Evolutionary conservation across 2,888 invertebrate species (phyloP).

Genomic region (Syritta pipiens): DNA sequence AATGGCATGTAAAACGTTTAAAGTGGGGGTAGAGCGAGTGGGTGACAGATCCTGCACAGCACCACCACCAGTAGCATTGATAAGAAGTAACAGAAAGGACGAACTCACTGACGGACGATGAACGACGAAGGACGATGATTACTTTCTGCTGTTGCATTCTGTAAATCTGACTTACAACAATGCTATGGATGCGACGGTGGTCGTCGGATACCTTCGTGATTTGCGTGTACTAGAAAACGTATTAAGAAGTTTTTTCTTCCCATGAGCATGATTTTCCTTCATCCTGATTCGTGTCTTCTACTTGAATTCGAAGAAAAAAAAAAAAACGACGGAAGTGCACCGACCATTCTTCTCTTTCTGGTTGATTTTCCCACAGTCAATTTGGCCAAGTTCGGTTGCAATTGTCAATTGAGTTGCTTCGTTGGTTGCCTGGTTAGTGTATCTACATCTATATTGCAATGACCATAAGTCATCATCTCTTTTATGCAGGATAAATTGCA

Average conservation of each 20-base stretch:
- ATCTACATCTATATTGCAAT: neutral
- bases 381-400: slow-evolving; percentile 45
- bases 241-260: slow-evolving; percentile 39
- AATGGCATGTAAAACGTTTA: slow-evolving; percentile 65
- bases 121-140: slow-evolving; percentile 41
- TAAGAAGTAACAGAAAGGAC: neutral
- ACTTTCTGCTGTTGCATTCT: slow-evolving; percentile 49
- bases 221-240: slow-evolving; percentile 50
- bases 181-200: neutral
- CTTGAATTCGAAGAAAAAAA: neutral
- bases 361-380: slow-evolving; percentile 52
- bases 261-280: slow-evolving; percentile 29
- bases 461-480: neutral
- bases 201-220: slow-evolving; percentile 44
- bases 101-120: neutral
- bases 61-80: neutral
- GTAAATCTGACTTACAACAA: slow-evolving; percentile 12
- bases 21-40: slow-evolving; percentile 6
- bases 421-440: slow-evolving; percentile 8
- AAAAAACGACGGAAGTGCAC: neutral
- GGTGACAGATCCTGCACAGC: neutral
- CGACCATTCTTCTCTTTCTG: slow-evolving; percentile 42
- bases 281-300: neutral
- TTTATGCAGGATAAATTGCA: slow-evolving; percentile 34
- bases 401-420: slow-evolving; percentile 50